Percentiles rank a stretch among this genome's conserved stretches.
Evolutionary conservation across 2,888 invertebrate species (phyloP).

Genomic region (Pristionchus japonicus): DNA sequence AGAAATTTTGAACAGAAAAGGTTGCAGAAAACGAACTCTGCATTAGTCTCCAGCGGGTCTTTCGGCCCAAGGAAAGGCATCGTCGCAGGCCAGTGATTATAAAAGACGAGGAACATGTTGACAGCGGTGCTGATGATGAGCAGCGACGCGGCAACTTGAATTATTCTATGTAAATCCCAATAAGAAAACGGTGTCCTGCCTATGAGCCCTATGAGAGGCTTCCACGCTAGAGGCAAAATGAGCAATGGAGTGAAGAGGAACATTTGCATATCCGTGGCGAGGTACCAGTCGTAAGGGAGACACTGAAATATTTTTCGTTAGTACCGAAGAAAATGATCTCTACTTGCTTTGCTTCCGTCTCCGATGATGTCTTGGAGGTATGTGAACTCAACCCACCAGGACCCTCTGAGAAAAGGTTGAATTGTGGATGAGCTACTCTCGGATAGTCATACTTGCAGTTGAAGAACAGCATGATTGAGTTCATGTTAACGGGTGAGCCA

Average conservation of each 20-base stretch:
- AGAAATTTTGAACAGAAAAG: not conserved
- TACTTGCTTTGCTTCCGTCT: not conserved
- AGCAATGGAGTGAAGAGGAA: conserved; percentile 48
- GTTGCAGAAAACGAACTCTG: not conserved
- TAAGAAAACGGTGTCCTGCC: too few species aligned
- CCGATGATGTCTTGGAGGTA: not conserved
- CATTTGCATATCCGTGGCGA: conserved; percentile 49
- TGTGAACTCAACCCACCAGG: not conserved
- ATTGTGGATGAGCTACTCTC: too few species aligned
- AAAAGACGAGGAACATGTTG: conserved; percentile 42
- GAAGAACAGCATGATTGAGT: too few species aligned
- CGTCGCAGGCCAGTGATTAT: conserved; percentile 35
- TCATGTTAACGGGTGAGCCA: not conserved
- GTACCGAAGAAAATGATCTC: not conserved
- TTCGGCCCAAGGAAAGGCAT: not conserved
- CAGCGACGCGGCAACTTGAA: not conserved
- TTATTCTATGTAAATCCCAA: not conserved
- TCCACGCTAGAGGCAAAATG: conserved; percentile 44
- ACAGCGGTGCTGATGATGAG: conserved; percentile 34
- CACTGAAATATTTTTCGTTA: conserved; percentile 9
- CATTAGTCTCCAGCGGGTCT: not conserved
- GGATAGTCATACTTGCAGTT: not conserved
- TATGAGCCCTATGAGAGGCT: conserved; percentile 45
- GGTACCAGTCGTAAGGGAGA: conserved; percentile 43
- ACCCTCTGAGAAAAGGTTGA: not conserved